A percentile compares a stretch with the other conserved stretches of the same genome.
phyloP scores from a whole-genome alignment of 1,140 invertebrate genomes.

The Ylistrum balloti region DNA sequence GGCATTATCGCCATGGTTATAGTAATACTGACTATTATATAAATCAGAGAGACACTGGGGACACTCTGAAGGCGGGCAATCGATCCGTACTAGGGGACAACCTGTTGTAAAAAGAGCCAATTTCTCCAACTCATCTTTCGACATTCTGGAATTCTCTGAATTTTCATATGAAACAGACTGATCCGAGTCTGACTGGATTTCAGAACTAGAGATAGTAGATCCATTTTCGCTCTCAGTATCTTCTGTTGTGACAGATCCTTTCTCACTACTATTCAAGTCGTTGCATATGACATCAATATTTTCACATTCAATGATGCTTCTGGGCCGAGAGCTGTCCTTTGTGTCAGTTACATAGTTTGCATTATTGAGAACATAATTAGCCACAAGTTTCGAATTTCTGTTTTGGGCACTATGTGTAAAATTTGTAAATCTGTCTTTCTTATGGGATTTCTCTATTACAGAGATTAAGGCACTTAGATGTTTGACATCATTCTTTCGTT shows the following conservation, averaged over 20 bases:
- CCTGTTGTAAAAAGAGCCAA: conserved; percentile 79
- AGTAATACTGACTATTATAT: conserved; percentile 69
- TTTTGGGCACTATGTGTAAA: conserved; percentile 63
- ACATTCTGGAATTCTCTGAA: conserved; percentile 56
- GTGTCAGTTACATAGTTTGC: conserved; percentile 62
- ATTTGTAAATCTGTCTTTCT: conserved; percentile 73
- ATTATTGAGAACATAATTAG: conserved; percentile 75
- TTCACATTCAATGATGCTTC: conserved; percentile 76
- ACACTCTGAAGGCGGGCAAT: conserved; percentile 75
- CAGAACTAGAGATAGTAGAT: conserved; percentile 76
- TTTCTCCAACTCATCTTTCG: conserved; percentile 74
- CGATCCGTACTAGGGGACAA: conserved; percentile 76
- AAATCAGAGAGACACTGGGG: conserved; percentile 74
- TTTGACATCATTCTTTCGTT: conserved; percentile 72
- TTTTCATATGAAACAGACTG: conserved; percentile 56
- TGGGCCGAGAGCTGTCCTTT: conserved; percentile 60
- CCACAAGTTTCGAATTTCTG: conserved; percentile 66
- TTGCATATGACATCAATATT: conserved; percentile 81
- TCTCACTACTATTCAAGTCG: conserved; percentile 76
- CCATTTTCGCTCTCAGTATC: conserved; percentile 77
- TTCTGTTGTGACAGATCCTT: conserved; percentile 59
- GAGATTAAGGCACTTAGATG: conserved; percentile 80
- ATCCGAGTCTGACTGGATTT: conserved; percentile 75
- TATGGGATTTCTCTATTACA: conserved; percentile 78
- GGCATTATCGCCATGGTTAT: conserved; percentile 55